Percentiles rank a stretch among this genome's conserved stretches.
Conservation (phyloP, 2,888 invertebrate species). For the Heliconius cydno region DNA sequence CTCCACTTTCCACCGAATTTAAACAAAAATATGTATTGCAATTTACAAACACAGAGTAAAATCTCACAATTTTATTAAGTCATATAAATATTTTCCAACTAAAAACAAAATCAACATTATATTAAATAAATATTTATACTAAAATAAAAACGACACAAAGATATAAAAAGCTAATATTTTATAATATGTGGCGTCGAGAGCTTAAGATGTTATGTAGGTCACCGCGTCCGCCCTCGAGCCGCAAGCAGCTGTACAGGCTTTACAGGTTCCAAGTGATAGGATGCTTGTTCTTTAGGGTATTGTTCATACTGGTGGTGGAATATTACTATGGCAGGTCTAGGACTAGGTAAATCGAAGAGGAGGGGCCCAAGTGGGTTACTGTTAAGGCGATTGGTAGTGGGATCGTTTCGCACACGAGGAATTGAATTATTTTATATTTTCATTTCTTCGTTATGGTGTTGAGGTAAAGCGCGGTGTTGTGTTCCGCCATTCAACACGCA, state of each 20-base stretch:
- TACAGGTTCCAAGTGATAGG: conserved; percentile 4
- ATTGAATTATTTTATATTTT: too few relatives aligned
- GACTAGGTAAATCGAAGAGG: too few relatives aligned
- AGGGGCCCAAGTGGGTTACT: too few relatives aligned
- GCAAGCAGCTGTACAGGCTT: conserved; percentile 1
- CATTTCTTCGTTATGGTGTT: too few relatives aligned
- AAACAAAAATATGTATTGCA: too few relatives aligned
- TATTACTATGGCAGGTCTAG: background rate
- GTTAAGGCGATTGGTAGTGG: too few relatives aligned
- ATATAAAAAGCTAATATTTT: conserved; percentile 32
- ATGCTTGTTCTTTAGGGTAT: background rate
- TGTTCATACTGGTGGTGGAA: background rate
- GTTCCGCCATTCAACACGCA: too few relatives aligned
- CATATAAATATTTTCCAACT: background rate
- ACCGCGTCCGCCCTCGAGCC: conserved; percentile 31
- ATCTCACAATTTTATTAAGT: background rate
- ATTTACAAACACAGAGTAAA: too few relatives aligned
- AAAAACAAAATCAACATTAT: background rate
- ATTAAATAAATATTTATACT: background rate
- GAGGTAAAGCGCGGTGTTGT: too few relatives aligned
- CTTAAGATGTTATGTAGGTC: conserved; percentile 39
- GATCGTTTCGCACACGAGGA: too few relatives aligned
- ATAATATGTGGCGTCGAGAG: conserved; percentile 22
- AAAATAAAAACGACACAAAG: background rate
- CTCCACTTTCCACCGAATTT: too few relatives aligned